Percentiles rank a stretch among this genome's conserved stretches.
Conservation (phyloP, 2,797 vertebrate genomes). For the Danio jaintianensis region DNA sequence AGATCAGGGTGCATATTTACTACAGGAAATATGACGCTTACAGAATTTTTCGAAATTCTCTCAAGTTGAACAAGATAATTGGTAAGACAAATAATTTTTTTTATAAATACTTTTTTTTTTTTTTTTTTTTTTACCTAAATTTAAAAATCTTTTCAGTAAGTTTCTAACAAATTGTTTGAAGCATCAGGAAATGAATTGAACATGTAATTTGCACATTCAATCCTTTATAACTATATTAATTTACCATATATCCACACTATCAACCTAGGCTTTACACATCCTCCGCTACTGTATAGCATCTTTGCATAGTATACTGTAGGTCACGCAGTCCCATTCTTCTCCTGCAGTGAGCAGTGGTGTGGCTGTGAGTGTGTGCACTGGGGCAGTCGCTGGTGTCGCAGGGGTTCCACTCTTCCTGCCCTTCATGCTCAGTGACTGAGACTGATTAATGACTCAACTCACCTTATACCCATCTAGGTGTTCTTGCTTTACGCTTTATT, state of each 20-base stretch:
- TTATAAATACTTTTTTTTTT: neutral
- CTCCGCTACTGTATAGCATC: neutral
- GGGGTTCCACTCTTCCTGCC: constrained; percentile 67
- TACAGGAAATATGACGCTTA: no score
- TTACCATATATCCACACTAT: constrained; percentile 1
- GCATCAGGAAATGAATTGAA: neutral
- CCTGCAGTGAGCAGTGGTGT: neutral
- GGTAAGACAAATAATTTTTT: neutral
- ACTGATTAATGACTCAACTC: constrained; percentile 81
- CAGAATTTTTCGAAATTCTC: no score
- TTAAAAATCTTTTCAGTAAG: neutral
- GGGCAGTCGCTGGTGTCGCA: constrained; percentile 42
- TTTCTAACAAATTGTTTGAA: neutral
- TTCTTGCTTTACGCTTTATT: constrained; percentile 59
- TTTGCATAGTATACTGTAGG: neutral
- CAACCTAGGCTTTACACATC: neutral
- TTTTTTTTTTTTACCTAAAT: no score
- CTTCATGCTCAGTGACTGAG: constrained; percentile 82
- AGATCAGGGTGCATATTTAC: no score
- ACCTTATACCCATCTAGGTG: constrained; percentile 79
- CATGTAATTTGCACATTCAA: neutral
- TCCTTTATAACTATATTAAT: no score
- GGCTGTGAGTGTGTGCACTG: constrained; percentile 23
- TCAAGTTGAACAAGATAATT: no score
- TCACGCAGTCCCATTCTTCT: neutral